Evolutionary conservation across 2,113 vertebrate genomes (phyloP).

Genomic region (Phaethon lepturus): DNA sequence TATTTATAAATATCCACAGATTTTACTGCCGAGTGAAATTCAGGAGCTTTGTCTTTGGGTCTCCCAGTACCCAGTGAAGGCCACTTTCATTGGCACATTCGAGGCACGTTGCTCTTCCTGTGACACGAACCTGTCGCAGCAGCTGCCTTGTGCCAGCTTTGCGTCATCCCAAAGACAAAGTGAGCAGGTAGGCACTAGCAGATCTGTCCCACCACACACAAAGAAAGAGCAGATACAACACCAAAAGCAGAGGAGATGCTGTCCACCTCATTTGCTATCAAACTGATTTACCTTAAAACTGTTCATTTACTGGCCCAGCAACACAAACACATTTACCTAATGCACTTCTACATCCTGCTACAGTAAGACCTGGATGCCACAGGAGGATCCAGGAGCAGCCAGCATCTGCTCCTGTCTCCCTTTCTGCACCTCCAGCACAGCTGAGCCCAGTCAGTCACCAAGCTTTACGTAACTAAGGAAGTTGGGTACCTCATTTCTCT

Average conservation of each 20-base stretch:
- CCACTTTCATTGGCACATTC: background rate
- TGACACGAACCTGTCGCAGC: background rate
- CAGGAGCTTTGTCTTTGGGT: background rate
- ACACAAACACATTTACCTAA: background rate
- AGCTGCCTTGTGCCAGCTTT: background rate
- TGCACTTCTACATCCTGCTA: rapidly evolving
- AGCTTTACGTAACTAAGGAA: background rate
- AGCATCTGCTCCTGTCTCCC: background rate
- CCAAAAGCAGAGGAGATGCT: background rate
- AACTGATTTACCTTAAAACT: background rate
- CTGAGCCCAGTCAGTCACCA: background rate
- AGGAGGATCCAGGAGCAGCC: background rate
- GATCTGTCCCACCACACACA: rapidly evolving
- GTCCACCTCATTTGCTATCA: background rate
- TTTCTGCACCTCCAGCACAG: background rate
- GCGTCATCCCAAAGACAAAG: background rate
- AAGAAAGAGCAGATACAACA: background rate
- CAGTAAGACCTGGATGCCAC: background rate
- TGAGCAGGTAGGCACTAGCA: background rate
- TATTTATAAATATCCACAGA: background rate
- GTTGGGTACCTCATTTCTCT: background rate
- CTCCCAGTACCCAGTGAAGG: background rate
- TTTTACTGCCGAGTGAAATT: background rate
- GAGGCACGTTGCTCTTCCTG: background rate
- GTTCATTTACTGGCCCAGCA: background rate